Percentiles rank a stretch among this genome's conserved stretches.
phyloP scores from a whole-genome alignment of 2,113 vertebrate genomes.

The Phaetusa simplex region DNA sequence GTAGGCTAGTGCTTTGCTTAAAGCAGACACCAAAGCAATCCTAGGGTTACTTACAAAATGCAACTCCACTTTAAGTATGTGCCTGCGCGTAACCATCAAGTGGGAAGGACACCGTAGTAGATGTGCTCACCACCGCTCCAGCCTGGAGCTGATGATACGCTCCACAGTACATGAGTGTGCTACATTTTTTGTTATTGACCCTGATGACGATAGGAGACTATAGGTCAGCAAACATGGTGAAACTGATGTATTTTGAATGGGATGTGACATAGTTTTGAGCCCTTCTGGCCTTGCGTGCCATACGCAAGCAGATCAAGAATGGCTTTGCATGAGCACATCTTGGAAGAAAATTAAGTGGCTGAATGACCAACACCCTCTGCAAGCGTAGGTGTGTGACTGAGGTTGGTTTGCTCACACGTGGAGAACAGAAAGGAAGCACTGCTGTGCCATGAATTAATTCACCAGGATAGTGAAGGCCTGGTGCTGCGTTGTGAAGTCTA shows the following conservation, averaged over 20 bases:
- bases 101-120: not conserved
- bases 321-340: not conserved
- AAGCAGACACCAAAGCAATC: not conserved
- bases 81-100: not conserved
- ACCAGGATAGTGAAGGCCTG: not conserved
- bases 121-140: not conserved
- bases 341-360: not conserved
- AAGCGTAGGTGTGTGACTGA: fast-evolving
- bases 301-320: not conserved
- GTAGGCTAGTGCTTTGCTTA: not conserved
- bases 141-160: not conserved
- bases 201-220: not conserved
- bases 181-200: not conserved
- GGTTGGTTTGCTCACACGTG: not conserved
- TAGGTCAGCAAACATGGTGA: not conserved
- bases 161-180: fast-evolving
- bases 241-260: not conserved
- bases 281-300: not conserved
- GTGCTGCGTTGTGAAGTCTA: fast-evolving
- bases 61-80: not conserved
- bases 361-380: not conserved
- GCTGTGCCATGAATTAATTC: not conserved
- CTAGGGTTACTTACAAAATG: not conserved
- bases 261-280: not conserved
- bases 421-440: not conserved